Evolutionary conservation across 2,113 vertebrate species (phyloP), one percentile per base, ranked within the genome.

Genomic region (Ardeotis arabs): DNA sequence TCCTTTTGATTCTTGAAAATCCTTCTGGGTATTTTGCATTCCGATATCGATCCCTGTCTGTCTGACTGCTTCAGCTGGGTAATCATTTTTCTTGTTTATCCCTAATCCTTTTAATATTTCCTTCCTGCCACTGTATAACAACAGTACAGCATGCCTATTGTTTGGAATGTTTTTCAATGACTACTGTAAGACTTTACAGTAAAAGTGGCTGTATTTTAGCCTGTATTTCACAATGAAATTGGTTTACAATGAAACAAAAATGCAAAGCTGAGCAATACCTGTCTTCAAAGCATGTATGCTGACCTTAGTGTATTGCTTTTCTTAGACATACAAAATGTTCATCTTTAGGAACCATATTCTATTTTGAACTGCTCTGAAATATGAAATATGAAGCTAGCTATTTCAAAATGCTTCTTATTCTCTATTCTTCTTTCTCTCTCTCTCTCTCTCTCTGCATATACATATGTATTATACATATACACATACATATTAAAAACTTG

Each of bases 1-100:
- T 52, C 63, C 94, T 96, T 97, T 97, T 97, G 87, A 97, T 96
- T 95, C 84, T 81, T 91, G 83, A 93, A 96, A 97, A 97, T 95
- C 97, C 96, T 95, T 95, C 96, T 8, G 73, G 81, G 83, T 83
- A 95, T 97, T 97, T 97, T 94, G 94, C 97, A 97, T 97, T 97
- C 96, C 56, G 1, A 3, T 96, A 97, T 97, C 90, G 82, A 95
- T 97, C 94, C 95, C 93, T 89, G 96, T 97, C 97, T 97, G 97
- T 96, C 96, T 97, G 96, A 95, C 89, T 86, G 94, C 92, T 95
- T 96, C 87, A 96, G 97, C 97, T 97, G 77, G 89, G 88, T 97
- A 97, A 96, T 97, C 97, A 97, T 97, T 97, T 97, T 97, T 97
- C 96, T 97, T 97, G 92, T 97, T 97, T 97, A 96, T 93, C 91